A percentile compares a stretch with the other conserved stretches of the same genome.
Evolutionary conservation across 1,140 invertebrate species (phyloP).

Genomic region (Aphidius ervi): DNA sequence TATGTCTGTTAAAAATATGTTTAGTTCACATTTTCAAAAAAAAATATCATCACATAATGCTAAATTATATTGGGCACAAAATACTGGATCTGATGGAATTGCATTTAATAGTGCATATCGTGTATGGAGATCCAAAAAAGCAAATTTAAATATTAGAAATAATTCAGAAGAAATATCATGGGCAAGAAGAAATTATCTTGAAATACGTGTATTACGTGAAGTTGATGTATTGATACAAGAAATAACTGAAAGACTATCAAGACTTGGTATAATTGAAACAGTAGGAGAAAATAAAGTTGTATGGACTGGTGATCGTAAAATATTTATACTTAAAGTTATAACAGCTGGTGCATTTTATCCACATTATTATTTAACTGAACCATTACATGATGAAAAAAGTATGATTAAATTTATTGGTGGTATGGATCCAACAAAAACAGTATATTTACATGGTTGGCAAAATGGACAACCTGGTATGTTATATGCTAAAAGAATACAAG

Average conservation of each 20-base stretch:
- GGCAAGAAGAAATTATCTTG: conserved; percentile 70
- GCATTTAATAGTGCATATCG: conserved; percentile 77
- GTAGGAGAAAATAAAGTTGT: conserved; percentile 34
- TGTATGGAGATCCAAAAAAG: conserved; percentile 51
- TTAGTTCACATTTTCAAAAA: conserved; percentile 69
- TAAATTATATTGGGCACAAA: conserved; percentile 76
- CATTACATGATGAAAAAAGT: conserved; percentile 54
- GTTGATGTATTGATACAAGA: conserved; percentile 69
- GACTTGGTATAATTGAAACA: conserved; percentile 53
- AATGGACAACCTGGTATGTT: conserved; percentile 66
- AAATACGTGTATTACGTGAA: conserved; percentile 69
- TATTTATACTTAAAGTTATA: conserved; percentile 62
- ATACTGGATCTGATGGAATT: conserved; percentile 80
- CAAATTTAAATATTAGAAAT: conserved; percentile 22
- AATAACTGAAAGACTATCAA: conserved; percentile 58
- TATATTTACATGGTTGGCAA: conserved; percentile 70
- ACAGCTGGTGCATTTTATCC: conserved; percentile 78
- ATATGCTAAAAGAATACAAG: conserved; percentile 62
- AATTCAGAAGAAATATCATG: conserved; percentile 60
- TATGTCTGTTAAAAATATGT: conserved; percentile 77
- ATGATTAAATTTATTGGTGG: conserved; percentile 63
- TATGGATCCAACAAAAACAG: conserved; percentile 70
- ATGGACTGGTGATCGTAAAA: conserved; percentile 52
- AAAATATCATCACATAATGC: conserved; percentile 70
- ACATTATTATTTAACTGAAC: conserved; percentile 69